Evolutionary conservation across 2,888 invertebrate species (phyloP).

Genomic region (Eugnorisma glareosa): DNA sequence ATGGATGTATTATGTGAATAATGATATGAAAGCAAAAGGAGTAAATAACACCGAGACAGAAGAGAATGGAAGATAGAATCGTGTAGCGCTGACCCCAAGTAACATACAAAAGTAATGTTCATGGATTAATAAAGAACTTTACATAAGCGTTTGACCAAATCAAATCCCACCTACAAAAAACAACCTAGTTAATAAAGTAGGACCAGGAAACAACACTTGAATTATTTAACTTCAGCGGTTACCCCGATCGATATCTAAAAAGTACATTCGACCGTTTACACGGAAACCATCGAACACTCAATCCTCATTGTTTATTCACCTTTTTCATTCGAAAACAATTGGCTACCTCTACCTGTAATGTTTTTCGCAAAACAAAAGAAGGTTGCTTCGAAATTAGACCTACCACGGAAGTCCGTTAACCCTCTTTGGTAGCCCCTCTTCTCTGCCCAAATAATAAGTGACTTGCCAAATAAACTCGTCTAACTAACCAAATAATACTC

Average conservation of each 20-base stretch:
- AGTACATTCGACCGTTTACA: constrained; percentile 20
- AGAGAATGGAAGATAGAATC: too few relatives aligned
- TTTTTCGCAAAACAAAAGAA: constrained; percentile 24
- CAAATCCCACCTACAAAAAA: not conserved
- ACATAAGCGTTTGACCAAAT: not conserved
- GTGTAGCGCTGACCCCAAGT: too few relatives aligned
- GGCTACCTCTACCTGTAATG: not conserved
- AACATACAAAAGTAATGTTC: not conserved
- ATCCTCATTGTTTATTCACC: constrained; percentile 22
- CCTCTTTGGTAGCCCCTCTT: constrained; percentile 35
- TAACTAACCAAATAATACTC: constrained; percentile 56
- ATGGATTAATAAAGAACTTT: not conserved
- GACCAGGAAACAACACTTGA: constrained; percentile 10
- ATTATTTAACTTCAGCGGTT: constrained; percentile 43
- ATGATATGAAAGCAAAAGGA: too few relatives aligned
- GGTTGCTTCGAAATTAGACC: constrained; percentile 6
- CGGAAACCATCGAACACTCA: constrained; percentile 1
- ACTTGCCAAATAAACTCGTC: constrained; percentile 52
- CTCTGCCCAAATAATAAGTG: constrained; percentile 49
- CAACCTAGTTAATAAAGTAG: constrained; percentile 7
- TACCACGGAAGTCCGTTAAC: constrained; percentile 18
- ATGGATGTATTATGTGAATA: too few relatives aligned
- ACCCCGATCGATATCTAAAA: constrained; percentile 41
- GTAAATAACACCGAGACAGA: too few relatives aligned
- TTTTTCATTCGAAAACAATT: constrained; percentile 11